Evolutionary conservation across 2,113 vertebrate species (phyloP).

Genomic region (Vidua macroura): DNA sequence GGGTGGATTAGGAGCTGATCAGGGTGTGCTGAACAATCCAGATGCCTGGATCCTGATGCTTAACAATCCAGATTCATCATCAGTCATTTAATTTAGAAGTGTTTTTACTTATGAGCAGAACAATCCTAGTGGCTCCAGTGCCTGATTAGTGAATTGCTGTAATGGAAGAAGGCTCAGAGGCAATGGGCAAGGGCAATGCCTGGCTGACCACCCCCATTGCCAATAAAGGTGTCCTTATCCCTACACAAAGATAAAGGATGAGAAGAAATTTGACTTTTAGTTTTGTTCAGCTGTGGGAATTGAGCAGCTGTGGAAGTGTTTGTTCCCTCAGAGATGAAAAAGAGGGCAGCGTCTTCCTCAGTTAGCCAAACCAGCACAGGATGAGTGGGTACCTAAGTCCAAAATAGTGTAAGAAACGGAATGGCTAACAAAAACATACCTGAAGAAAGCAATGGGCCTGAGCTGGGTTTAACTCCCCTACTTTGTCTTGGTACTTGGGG

Average conservation of each 20-base stretch:
- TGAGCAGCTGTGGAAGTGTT: background rate
- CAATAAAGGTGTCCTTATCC: background rate
- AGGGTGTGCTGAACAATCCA: background rate
- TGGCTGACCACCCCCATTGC: background rate
- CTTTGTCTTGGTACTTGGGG: background rate
- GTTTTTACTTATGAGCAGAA: background rate
- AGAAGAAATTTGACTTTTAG: fast-evolving
- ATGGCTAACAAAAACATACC: background rate
- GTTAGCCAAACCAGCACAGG: background rate
- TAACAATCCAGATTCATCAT: no score
- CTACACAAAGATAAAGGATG: background rate
- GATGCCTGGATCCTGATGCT: background rate
- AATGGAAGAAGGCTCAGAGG: background rate
- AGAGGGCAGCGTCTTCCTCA: fast-evolving
- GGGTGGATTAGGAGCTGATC: background rate
- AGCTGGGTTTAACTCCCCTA: background rate
- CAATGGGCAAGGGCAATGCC: background rate
- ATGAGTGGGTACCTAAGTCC: fast-evolving
- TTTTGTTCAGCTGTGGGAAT: background rate
- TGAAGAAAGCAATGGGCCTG: background rate
- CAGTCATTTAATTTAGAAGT: background rate
- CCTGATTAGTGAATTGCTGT: background rate
- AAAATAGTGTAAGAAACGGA: background rate
- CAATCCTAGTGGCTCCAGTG: background rate
- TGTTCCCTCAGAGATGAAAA: background rate